Evolutionary conservation across 1,140 invertebrate species (phyloP).

Genomic region (Penaeus vannamei): DNA sequence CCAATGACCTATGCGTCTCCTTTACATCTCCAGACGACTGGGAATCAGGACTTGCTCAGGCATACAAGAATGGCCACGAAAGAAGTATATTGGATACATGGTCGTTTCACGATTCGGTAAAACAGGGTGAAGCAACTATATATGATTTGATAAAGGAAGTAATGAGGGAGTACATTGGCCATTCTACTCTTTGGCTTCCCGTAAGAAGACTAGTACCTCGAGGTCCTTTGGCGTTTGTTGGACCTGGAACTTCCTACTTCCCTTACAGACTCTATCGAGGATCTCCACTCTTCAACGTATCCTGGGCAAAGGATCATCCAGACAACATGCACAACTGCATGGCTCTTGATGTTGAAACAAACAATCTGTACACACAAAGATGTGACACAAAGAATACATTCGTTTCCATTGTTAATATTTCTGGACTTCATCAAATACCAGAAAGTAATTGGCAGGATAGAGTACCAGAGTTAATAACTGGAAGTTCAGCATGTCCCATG

Average conservation of each 20-base stretch:
- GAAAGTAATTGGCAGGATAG: background rate
- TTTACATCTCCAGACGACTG: conserved; percentile 25
- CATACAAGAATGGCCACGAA: conserved; percentile 21
- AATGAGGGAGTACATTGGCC: background rate
- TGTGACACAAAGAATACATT: conserved; percentile 43
- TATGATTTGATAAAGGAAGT: conserved; percentile 21
- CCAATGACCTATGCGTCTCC: conserved; percentile 38
- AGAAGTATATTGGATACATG: conserved; percentile 42
- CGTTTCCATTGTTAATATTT: conserved; percentile 37
- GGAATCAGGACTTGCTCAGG: conserved; percentile 35
- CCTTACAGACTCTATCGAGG: background rate
- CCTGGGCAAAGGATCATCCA: conserved; percentile 54
- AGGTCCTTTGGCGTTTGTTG: conserved; percentile 41
- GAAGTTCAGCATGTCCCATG: background rate
- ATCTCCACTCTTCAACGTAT: conserved; percentile 25
- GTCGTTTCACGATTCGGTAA: background rate
- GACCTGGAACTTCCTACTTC: conserved; percentile 10
- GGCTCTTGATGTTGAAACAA: conserved; percentile 41
- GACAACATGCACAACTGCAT: conserved; percentile 32
- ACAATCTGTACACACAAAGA: conserved; percentile 20
- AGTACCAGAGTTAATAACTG: background rate
- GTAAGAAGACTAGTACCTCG: conserved; percentile 18
- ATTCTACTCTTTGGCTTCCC: conserved; percentile 48
- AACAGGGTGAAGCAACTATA: background rate
- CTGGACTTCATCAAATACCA: background rate